phyloP scores from a whole-genome alignment of 2,797 vertebrate species.

The Clarias platycephalus region DNA sequence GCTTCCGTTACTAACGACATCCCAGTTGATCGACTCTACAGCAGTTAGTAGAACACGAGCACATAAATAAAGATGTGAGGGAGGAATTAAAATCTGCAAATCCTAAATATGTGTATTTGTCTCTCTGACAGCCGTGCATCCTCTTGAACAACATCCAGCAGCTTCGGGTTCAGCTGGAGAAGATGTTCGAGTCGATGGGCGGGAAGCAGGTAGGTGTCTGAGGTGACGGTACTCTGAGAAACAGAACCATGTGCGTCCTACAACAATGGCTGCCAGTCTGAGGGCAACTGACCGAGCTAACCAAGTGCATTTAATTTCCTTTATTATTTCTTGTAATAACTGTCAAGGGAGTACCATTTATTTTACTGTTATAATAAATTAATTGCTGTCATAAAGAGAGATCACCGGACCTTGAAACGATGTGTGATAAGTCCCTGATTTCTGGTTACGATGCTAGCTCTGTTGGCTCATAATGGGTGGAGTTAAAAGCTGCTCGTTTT shows the following conservation, averaged over 20 bases:
- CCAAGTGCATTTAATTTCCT: neutral
- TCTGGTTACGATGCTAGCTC: neutral
- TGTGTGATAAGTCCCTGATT: neutral
- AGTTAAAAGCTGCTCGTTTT: neutral
- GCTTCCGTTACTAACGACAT: neutral
- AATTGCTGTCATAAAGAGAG: neutral
- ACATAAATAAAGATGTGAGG: neutral
- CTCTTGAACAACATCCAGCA: constrained; percentile 98
- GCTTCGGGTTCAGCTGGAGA: constrained; percentile 93
- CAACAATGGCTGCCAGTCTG: neutral
- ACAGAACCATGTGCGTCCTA: neutral
- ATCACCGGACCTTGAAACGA: neutral
- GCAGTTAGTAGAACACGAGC: neutral
- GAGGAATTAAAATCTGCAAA: neutral
- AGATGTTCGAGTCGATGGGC: constrained; percentile 99
- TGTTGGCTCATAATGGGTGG: neutral
- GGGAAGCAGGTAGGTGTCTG: constrained; percentile 89
- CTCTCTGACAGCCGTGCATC: constrained; percentile 85
- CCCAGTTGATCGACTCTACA: neutral
- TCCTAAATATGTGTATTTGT: constrained; percentile 4
- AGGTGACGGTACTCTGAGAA: neutral
- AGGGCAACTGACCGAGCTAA: neutral
- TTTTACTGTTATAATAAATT: neutral
- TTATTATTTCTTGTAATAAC: neutral
- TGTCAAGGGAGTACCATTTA: neutral